phyloP scores from a whole-genome alignment of 2,113 vertebrate genomes.

The Syrmaticus mikado region DNA sequence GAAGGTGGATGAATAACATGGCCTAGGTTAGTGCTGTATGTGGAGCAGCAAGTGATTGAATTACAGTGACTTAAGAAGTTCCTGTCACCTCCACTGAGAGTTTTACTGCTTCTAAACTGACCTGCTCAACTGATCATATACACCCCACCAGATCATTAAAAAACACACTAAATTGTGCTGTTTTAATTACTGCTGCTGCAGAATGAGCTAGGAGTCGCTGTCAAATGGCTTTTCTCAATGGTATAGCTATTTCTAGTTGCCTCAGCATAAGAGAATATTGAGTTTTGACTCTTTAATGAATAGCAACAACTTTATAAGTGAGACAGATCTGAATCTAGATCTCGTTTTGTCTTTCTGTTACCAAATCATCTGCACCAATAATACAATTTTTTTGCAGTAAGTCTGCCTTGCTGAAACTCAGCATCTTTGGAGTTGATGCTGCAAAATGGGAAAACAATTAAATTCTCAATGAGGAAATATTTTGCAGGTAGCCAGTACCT shows the following conservation, averaged over 20 bases:
- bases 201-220: neutral
- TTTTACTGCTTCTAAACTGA: neutral
- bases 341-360: neutral
- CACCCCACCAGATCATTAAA: neutral
- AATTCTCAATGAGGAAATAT: neutral
- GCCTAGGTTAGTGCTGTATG: neutral
- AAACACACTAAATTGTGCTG: neutral
- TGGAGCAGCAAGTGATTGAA: neutral
- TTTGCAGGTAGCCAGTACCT: neutral
- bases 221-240: neutral
- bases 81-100: neutral
- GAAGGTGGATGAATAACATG: neutral
- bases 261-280: neutral
- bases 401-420: neutral
- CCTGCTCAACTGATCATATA: rapidly evolving
- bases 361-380: rapidly evolving
- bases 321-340: neutral
- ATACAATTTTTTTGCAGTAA: neutral
- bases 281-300: neutral
- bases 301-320: neutral
- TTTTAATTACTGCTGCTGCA: neutral
- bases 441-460: neutral
- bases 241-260: neutral
- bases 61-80: constrained; percentile 40
- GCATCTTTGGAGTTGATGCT: neutral